Evolutionary conservation across 1,140 invertebrate species (phyloP).

Genomic region (Sycophila sp.): DNA sequence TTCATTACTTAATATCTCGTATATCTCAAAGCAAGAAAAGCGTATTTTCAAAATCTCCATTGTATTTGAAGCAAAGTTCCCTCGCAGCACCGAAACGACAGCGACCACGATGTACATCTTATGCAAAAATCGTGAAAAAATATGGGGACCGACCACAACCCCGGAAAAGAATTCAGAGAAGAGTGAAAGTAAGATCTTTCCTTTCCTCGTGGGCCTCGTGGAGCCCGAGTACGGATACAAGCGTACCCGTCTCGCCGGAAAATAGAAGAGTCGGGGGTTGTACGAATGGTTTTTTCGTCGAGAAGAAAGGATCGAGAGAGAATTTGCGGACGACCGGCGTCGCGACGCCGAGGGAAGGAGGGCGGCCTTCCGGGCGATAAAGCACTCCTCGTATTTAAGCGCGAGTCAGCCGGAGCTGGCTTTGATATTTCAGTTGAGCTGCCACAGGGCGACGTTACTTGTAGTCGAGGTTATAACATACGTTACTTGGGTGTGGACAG

Average conservation of each 20-base stretch:
- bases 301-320: conserved; percentile 1
- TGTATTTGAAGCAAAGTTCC: too few species aligned
- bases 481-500: background rate
- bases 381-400: background rate
- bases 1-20: too few species aligned
- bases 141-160: too few species aligned
- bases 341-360: background rate
- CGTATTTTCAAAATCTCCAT: too few species aligned
- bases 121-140: too few species aligned
- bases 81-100: too few species aligned
- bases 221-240: background rate
- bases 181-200: background rate
- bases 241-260: background rate
- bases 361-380: conserved; percentile 7
- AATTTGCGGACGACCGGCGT: background rate
- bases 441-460: too few species aligned
- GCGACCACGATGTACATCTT: too few species aligned
- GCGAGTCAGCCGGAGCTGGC: background rate
- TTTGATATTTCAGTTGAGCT: conserved; percentile 1
- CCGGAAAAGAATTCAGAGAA: background rate
- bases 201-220: background rate
- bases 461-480: too few species aligned
- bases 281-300: background rate
- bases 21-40: too few species aligned
- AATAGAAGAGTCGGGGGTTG: conserved; percentile 10